Base-by-base conservation (phyloP, 37 sponge, comb jelly and placozoan species). In the Lycopodina hypogea region DNA sequence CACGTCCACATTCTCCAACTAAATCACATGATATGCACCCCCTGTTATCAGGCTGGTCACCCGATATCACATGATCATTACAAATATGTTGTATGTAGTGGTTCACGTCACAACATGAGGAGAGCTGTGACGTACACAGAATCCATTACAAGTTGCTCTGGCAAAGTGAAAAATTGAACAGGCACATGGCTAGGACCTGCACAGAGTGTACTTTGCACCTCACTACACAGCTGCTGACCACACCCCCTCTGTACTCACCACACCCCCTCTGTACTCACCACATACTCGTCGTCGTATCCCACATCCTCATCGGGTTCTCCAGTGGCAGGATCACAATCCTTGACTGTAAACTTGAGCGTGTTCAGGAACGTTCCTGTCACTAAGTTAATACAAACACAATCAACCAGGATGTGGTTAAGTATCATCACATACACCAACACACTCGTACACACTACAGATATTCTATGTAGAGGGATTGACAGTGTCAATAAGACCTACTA, bases 291-390 rank as follows among this genome's bases (percentile, higher is more conserved):
- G 21, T 82, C 92, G 48, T 80, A 96, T 32, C 92, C 97, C 38
- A 68, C 83, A 40, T 87, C 96, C 42, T 85, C 86, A 50, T 92
- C 93, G 11, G 90, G 91, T 66, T 97, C 95, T 29, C 96, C 96
- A 37, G 96, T 90, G 56, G 56, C 85, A 34, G 96, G 95, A 67
- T 97, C 96, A 88, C 98, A 97, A 79, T 97, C 98, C 74, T 90
- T 92, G 45, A 95, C 98, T 19, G 52, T 69, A 70, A 97, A 97
- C 80, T 97, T 97, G 37, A 97, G 86, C 26, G 96, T 97, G 78
- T 90, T 93, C 42, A 93, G 62, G 79, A 97, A 97, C 12, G 96
- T 93, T 12, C 93, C 93, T 51, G 91, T 81, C 14, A 95, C 92
- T 83, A 37, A n/a, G n/a, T n/a, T n/a, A n/a, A 23, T 21, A 38